Evolutionary conservation across 2,888 invertebrate genomes (phyloP).

Genomic region (Troides helena): DNA sequence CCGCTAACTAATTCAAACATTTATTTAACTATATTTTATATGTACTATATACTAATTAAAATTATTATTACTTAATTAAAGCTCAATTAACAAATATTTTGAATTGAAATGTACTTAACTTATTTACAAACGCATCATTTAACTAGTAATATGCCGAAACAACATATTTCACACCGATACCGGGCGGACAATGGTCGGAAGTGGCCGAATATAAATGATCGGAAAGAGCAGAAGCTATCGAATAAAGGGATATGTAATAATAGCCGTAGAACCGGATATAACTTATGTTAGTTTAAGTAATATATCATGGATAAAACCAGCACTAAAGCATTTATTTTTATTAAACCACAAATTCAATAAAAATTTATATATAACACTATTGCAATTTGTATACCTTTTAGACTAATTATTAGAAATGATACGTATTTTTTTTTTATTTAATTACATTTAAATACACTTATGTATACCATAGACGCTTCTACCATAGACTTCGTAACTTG

Average conservation of each 20-base stretch:
- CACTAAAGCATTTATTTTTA: not conserved
- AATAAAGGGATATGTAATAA: slow-evolving; percentile 61
- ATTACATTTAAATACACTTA: too few relatives aligned
- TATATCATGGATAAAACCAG: not conserved
- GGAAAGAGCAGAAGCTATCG: slow-evolving; percentile 70
- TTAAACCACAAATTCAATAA: too few relatives aligned
- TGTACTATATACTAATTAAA: not conserved
- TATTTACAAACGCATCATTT: slow-evolving; percentile 46
- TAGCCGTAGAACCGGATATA: slow-evolving; percentile 42
- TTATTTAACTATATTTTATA: too few relatives aligned
- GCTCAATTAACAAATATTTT: not conserved
- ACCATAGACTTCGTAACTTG: too few relatives aligned
- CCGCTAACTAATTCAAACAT: too few relatives aligned
- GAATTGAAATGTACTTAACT: not conserved
- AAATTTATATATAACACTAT: too few relatives aligned
- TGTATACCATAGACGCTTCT: too few relatives aligned
- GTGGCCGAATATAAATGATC: slow-evolving; percentile 75
- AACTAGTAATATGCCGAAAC: slow-evolving; percentile 64
- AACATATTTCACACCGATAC: slow-evolving; percentile 78
- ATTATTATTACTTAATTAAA: not conserved
- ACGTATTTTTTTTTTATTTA: too few relatives aligned
- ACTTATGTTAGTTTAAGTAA: slow-evolving; percentile 35
- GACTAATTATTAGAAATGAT: too few relatives aligned
- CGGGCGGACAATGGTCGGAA: slow-evolving; percentile 74
- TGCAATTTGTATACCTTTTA: too few relatives aligned